Evolutionary conservation across 1,140 invertebrate genomes (phyloP).

Genomic region (Drosophila ogumai): DNA sequence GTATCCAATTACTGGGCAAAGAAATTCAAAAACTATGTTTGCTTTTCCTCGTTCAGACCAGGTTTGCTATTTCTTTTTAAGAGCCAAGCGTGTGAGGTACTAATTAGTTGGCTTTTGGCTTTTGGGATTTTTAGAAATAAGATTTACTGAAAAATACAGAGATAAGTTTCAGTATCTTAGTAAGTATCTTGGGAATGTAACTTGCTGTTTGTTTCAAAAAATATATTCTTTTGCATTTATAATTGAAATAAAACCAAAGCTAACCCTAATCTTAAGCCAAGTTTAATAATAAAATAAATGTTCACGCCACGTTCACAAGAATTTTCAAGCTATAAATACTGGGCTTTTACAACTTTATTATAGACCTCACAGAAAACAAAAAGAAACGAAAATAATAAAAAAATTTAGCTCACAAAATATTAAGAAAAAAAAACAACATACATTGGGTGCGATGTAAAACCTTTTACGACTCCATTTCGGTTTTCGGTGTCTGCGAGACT

Average conservation of each 20-base stretch:
- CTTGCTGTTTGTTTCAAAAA: no score
- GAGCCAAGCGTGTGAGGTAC: conserved; percentile 1
- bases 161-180: no score
- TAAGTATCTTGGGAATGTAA: no score
- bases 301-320: conserved; percentile 58
- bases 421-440: conserved; percentile 20
- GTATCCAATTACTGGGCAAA: conserved; percentile 38
- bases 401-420: neutral
- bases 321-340: conserved; percentile 66
- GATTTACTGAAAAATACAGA: neutral
- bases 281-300: conserved; percentile 20
- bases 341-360: conserved; percentile 68
- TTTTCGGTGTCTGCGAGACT: conserved; percentile 6
- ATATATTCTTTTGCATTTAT: neutral
- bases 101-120: conserved; percentile 20
- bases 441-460: conserved; percentile 59
- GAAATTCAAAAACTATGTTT: conserved; percentile 2
- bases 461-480: conserved; percentile 62
- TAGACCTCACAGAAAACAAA: conserved; percentile 40
- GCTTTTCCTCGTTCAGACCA: conserved; percentile 3
- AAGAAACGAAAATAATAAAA: conserved; percentile 5
- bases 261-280: conserved; percentile 17
- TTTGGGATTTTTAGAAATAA: neutral
- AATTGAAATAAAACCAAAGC: neutral
- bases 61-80: neutral